Base-by-base conservation (phyloP, 1,140 invertebrate genomes). In the Drosophila prosaltans region DNA sequence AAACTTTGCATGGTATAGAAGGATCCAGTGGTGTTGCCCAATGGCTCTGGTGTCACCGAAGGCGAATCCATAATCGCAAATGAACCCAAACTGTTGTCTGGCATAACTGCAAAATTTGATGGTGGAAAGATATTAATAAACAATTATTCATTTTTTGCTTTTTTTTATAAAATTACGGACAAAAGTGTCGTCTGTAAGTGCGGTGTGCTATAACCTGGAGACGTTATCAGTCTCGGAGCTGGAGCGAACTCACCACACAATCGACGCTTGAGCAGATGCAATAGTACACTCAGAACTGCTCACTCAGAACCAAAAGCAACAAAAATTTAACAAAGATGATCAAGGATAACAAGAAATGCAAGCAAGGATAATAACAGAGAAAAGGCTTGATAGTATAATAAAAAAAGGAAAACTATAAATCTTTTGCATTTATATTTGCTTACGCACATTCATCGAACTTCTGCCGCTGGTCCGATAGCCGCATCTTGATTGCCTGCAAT, bases 401-500 rank as follows among this genome's bases (percentile, higher is more conserved):
- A 51, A 51, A 10, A 51, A 51, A 6, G 10, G 32, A 28, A 5
- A 58, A 64, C 62, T 28, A 66, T 24, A 41, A 30, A 30, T 41
- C 40, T 48, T 9, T 43, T 36, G 26, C 21, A 11, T 65, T 45
- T 26, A 58, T 36, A 21, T 60, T 51, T 58, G 32, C 54, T 59
- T 70, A 90, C 91, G 72, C 78, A 92, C 91, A 91, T 88, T 92
- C 91, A 81, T 92, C 91, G 55, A 91, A 74, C 58, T 91, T 91
- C 58, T 91, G 93, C 73, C 94, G 94, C 69, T 93, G 93, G 82
- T 95, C 94, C 7, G 94, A 93, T n/a, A 96, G 83, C 45, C 95
- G 94, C 89, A 95, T 94, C 80, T 94, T 95, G 2, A 96, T 92
- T 60, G 93, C 94, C 36, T 94, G 93, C 43, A 96, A 90, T 83